Percentiles rank a stretch among this genome's conserved stretches.
Conservation (phyloP, 2,888 invertebrate species). For the Himalopsyche japonica region DNA sequence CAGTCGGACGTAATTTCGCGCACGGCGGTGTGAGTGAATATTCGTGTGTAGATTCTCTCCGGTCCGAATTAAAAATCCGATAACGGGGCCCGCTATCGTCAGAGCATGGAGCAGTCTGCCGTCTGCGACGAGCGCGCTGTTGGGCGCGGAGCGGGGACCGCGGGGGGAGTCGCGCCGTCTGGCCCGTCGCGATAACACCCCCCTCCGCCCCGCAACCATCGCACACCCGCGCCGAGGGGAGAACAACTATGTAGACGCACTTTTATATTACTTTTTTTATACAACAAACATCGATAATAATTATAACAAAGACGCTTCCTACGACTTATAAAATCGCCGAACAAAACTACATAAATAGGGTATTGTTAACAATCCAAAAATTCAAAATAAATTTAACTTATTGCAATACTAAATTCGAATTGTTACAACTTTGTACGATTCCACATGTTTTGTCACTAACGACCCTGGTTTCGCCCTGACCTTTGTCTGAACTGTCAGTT, state of each 20-base stretch:
- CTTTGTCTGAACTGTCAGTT: too few species aligned
- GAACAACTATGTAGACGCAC: neutral
- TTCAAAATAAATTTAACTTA: too few species aligned
- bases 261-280: neutral
- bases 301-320: too few species aligned
- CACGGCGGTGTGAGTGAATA: neutral
- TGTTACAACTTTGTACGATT: too few species aligned
- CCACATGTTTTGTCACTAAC: too few species aligned
- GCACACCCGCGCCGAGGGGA: neutral
- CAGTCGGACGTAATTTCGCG: neutral
- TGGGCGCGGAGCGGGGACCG: neutral
- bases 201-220: neutral
- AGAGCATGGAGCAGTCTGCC: neutral
- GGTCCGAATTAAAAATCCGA: constrained; percentile 1
- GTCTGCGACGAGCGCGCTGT: neutral
- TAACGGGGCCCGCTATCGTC: neutral
- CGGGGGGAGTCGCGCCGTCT: neutral
- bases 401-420: too few species aligned
- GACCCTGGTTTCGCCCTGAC: too few species aligned
- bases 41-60: neutral
- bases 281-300: too few species aligned
- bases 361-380: too few species aligned
- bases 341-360: too few species aligned
- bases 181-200: neutral
- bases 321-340: too few species aligned